A percentile compares a stretch with the other conserved stretches of the same genome.
Conservation (phyloP, 2,113 vertebrate species). For the Rutilus rutilus region DNA sequence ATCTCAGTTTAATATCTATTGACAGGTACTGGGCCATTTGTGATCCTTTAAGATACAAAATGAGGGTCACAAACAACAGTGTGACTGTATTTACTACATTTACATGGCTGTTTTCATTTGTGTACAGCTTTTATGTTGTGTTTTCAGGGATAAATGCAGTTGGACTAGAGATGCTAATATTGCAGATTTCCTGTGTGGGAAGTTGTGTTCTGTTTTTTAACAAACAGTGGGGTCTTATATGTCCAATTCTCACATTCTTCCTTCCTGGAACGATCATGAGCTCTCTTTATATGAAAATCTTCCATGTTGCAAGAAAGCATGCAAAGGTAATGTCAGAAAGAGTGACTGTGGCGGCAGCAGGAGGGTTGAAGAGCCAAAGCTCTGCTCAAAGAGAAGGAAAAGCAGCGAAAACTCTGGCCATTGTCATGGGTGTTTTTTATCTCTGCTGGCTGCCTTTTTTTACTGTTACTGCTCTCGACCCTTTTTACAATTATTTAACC, state of each 20-base stretch:
- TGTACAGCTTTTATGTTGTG: constrained; percentile 47
- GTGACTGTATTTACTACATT: constrained; percentile 26
- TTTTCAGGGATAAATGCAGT: constrained; percentile 29
- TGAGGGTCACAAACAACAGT: constrained; percentile 48
- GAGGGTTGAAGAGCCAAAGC: not conserved
- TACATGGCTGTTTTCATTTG: constrained; percentile 49
- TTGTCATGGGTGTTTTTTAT: constrained; percentile 55
- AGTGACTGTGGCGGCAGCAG: not conserved
- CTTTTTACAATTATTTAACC: constrained; percentile 40
- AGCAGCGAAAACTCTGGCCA: constrained; percentile 53
- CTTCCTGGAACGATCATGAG: constrained; percentile 51
- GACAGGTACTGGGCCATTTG: constrained; percentile 56
- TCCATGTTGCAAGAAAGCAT: constrained; percentile 50
- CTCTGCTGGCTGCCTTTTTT: constrained; percentile 53
- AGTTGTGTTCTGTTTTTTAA: constrained; percentile 51
- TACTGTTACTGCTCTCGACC: constrained; percentile 15
- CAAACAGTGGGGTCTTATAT: constrained; percentile 36
- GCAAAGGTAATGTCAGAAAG: constrained; percentile 46
- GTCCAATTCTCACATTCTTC: constrained; percentile 38
- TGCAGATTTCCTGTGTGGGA: constrained; percentile 43
- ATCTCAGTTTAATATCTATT: constrained; percentile 56
- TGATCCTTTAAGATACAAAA: no score
- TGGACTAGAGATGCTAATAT: constrained; percentile 29
- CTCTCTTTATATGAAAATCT: constrained; percentile 52
- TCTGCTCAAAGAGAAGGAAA: constrained; percentile 50